Conservation (phyloP, 2,113 vertebrate genomes). For the zebrafish (Danio rerio) region GRCz12tu NC_133184.1:29056501-29057000, state of each 20-base stretch:
- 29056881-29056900: no score
- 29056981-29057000: no score
- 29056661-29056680: constrained; percentile 68
- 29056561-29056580: constrained; percentile 67
- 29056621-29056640: constrained; percentile 63
- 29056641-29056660: constrained; percentile 59
- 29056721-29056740: constrained; percentile 58
- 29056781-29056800: neutral
- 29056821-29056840: no score
- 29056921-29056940: no score
- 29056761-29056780: neutral
- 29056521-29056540: no score
- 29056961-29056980: no score
- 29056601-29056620: constrained; percentile 66
- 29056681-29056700: constrained; percentile 61
- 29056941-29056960: no score
- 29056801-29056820: constrained; percentile 5
- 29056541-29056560: no score
- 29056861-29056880: no score
- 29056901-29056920: no score
- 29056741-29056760: constrained; percentile 23
- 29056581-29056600: constrained; percentile 66
- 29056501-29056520: no score
- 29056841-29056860: no score
- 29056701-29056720: constrained; percentile 59